Percentiles rank a stretch among this genome's conserved stretches.
Conservation (phyloP, 1,140 invertebrate genomes). For the Drosophila tsacasi region DNA sequence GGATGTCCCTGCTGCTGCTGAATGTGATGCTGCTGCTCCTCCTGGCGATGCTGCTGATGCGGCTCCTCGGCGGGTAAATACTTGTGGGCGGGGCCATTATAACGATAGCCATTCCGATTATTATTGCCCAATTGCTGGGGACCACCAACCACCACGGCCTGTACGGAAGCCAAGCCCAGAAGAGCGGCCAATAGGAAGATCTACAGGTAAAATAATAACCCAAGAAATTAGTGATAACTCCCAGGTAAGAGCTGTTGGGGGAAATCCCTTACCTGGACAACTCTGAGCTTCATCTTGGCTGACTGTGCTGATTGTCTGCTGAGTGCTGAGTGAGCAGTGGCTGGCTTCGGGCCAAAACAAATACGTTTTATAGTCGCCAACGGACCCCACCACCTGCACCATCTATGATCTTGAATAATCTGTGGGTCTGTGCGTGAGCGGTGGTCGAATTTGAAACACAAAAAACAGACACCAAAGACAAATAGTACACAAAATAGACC, state of each 20-base stretch:
- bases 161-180: slow-evolving; percentile 14
- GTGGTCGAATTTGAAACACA: slow-evolving; percentile 11
- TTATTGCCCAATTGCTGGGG: slow-evolving; percentile 29
- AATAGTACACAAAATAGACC: background rate
- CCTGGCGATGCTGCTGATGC: slow-evolving; percentile 13
- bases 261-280: slow-evolving; percentile 1
- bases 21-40: background rate
- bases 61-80: slow-evolving; percentile 58
- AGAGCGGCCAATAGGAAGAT: slow-evolving; percentile 2
- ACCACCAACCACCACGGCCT: slow-evolving; percentile 41
- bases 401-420: slow-evolving; percentile 45
- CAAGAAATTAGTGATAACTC: background rate
- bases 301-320: slow-evolving; percentile 20
- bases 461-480: background rate
- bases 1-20: slow-evolving; percentile 1
- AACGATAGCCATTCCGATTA: slow-evolving; percentile 63
- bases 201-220: background rate
- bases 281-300: slow-evolving; percentile 24
- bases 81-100: slow-evolving; percentile 70
- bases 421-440: slow-evolving; percentile 33
- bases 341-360: slow-evolving; percentile 16
- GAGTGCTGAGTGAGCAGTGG: slow-evolving; percentile 43
- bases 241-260: no score
- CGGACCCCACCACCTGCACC: slow-evolving; percentile 9
- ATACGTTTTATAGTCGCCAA: slow-evolving; percentile 37